Base-by-base conservation (phyloP, 2,888 invertebrate species). In the Heliconius aoede region DNA sequence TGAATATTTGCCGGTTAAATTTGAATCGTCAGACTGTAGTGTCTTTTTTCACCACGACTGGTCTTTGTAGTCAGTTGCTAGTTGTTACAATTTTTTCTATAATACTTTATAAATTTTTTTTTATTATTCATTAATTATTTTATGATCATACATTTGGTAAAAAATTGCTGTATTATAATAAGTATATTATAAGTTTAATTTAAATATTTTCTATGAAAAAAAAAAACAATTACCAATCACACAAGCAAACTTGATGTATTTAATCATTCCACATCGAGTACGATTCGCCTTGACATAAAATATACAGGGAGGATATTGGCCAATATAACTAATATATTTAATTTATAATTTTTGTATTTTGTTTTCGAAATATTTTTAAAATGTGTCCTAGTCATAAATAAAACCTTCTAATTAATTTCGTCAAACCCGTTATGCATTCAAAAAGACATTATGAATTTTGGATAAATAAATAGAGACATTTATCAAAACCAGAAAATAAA, bases 201-300 rank as follows among this genome's bases (percentile, higher is more conserved):
- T 0, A 68, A 30, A 51, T 30, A 51, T 51, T 51, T 30, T 11
- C 4, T 69, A 60, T 24, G 7, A 7, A 55, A 24, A 51, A 28
- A n/a, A n/a, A 55, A 55, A 55, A 24, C 51, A 30, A 55, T 55
- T 24, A 69, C 30, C 55, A 30, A 69, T 69, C 30, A 69, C 55
- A 7, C 13, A 11, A 69, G 69, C 15, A 51, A 21, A 69, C 55
- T 69, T 69, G 13, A 55, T 15, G 55, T 69, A 68, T 68, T 51
- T 51, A 28, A 30, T 51, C 69, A 69, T 32, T 69, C 55, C 30
- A 55, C 68, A 60, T 60, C 60, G 15, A 74, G 21, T 74, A 46
- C 67, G n/a, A 68, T 68, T 74, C 60, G 32, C 74, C 74, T 74
- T 74, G 74, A 74, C 74, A 68, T 30, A 46, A 40, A 58, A 65